Base-by-base conservation (phyloP, 2,113 vertebrate species). In the Pteropus alecto region DNA sequence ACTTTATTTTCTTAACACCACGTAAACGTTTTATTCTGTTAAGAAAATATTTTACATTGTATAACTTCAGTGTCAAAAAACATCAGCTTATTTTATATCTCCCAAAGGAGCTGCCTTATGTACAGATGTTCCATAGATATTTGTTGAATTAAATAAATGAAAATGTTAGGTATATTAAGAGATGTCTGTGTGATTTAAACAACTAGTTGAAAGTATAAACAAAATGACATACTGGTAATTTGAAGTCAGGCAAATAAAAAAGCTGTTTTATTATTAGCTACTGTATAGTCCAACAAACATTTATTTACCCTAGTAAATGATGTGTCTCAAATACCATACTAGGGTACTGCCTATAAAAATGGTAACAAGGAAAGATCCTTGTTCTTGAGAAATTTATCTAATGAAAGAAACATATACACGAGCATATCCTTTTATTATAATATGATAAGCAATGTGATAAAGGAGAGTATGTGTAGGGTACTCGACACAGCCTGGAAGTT, bases 151-250 rank as follows among this genome's bases (percentile, higher is more conserved):
- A 48, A 56, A 61, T 96, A 77, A 92, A 77, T 91, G 73, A 87
- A 96, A 96, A 79, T 21, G 6, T 73, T n/a, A 89, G 28, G 4
- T 86, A 51, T 78, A 71, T 82, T 97, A 78, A 76, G 79, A 79
- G 5, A 1, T 81, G 76, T 83, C 16, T 79, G 0, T 74, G 2
- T 89, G 56, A 76, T 90, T 87, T 92, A 86, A 96, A 90, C 73
- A 95, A 46, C 13, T 65, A 83, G 41, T 77, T 94, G 33, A 95
- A 82, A 89, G 73, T 93, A 89, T 93, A 93, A 90, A 86, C 21
- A 28, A 73, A 56, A 7, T 70, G 24, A 65, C 68, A 89, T 43
- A 67, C 3, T 90, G 26, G 9, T 89, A 70, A 56, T 91, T 71
- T 78, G 18, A 77, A 85, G 26, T 87, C 60, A 65, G 65, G 11